Evolutionary conservation across 2,113 vertebrate species (phyloP), one percentile per base, ranked within the genome.

Genomic region (Cebus imitator): DNA sequence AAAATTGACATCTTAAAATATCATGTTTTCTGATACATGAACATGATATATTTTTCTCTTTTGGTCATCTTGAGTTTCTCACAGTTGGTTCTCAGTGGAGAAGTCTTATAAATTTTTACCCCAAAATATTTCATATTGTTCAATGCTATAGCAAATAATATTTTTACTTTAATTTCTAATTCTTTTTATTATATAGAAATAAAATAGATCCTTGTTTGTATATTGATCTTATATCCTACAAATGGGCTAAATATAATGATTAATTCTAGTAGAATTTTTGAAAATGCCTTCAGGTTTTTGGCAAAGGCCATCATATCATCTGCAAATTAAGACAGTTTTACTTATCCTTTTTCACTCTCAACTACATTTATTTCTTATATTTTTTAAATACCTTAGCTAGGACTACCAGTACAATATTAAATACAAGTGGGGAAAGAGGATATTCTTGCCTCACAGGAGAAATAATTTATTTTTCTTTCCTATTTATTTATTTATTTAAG

Each of bases 161-260:
- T 75, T 83, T 94, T 87, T 55, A 76, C 76, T 75, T 79, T n/a
- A 88, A n/a, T 76, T 94, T 91, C 40, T 30, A 84, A n/a, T 58
- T 95, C 16, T 5, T 43, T 8, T 80, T 75, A 72, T 3, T 21
- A 21, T 57, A 72, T 40, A 91, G 30, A 75, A 80, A 82, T 32
- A 87, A 0, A 96, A 52, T 66, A 70, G 25, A 57, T 73, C 52
- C 52, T 52, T 52, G 35, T 89, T 86, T 81, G 7, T 64, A 32
- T 25, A 37, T 50, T n/a, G 27, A 84, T 84, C 10, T 40, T 61
- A 72, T 75, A 84, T 52, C 72, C 45, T 82, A 43, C 27, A 76
- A 70, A 79, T 93, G 14, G 30, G 5, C 25, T 50, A 78, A 87
- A 84, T 27, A 72, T 52, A 87, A 35, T 73, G 70, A 70, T 82